Evolutionary conservation across 2,888 invertebrate genomes (phyloP), one percentile per base, ranked within the genome.

Genomic region (Drosophila bunnanda): DNA sequence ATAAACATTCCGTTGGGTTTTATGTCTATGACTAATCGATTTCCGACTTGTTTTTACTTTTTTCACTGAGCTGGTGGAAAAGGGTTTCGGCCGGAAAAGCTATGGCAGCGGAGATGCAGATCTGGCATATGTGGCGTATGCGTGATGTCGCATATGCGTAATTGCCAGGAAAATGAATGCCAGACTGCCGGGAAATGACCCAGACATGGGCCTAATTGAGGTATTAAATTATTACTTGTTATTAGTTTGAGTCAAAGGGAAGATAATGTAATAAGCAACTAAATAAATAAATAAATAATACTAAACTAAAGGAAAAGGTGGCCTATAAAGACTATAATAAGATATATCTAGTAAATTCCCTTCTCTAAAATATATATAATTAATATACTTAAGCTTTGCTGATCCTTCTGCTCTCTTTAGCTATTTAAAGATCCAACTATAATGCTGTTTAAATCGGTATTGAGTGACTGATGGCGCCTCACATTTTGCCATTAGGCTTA

Each of bases 21-120:
- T 75, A 56, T 34, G 77, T 74, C 81, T 60, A 62, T 62, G 79
- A 72, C 81, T 64, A 85, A 83, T 85, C 82, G 82, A 83, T 85
- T 85, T 85, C 82, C 85, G 77, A 32, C 15, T 20, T 13, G 30
- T 46, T 48, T 4, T 12, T 2, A 8, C 62, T 53, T 41, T 30
- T 10, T 28, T 15, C 4, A 25, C 13, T 6, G 17, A 1, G 10
- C 15, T 4, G n/a, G 7, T 12, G 28, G 15, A 20, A 25, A 30
- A 20, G 28, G 36, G 20, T 52, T 38, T 20, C 10, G 28, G 46
- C 25, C n/a, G 46, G 28, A 28, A 46, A 25, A 44, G 43, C 43
- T 3, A 43, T 13, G 34, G 5, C 8, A n/a, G 38, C 12, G 13
- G 32, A 10, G 46, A 68, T 68, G 56, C 50, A 58, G 58, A 69